phyloP scores from a whole-genome alignment of 2,797 vertebrate genomes.

The Halcyon smyrnensis region DNA sequence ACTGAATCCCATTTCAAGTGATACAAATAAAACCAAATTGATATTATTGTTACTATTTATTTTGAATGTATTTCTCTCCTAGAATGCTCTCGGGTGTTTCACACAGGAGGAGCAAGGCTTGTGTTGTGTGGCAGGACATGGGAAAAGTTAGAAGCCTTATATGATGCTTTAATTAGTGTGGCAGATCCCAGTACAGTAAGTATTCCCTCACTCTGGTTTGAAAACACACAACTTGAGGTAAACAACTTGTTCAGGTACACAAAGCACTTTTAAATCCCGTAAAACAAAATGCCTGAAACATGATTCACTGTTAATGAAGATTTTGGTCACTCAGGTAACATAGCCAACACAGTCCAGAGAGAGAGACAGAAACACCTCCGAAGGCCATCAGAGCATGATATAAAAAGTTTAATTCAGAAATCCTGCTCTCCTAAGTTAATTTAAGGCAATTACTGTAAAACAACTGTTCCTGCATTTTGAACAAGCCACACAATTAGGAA shows the following conservation, averaged over 20 bases:
- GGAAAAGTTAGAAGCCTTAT: slow-evolving; percentile 91
- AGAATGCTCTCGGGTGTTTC: slow-evolving; percentile 93
- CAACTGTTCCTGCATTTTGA: background rate
- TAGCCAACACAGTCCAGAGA: background rate
- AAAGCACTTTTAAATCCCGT: background rate
- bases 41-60: background rate
- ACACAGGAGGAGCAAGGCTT: slow-evolving; percentile 89
- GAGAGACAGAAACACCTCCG: background rate
- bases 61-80: background rate
- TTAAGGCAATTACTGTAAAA: background rate
- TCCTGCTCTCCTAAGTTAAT: background rate
- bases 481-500: background rate
- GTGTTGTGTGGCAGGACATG: slow-evolving; percentile 90
- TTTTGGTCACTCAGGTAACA: background rate
- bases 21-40: background rate
- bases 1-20: background rate
- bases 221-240: background rate
- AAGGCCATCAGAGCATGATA: background rate
- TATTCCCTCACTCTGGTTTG: background rate
- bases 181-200: slow-evolving; percentile 89
- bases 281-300: background rate
- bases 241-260: background rate
- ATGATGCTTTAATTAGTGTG: slow-evolving; percentile 83
- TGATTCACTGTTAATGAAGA: background rate
- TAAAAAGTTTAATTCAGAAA: background rate